A percentile compares a stretch with the other conserved stretches of the same genome.
phyloP scores from a whole-genome alignment of 2,113 vertebrate species.

The Apteryx owenii region DNA sequence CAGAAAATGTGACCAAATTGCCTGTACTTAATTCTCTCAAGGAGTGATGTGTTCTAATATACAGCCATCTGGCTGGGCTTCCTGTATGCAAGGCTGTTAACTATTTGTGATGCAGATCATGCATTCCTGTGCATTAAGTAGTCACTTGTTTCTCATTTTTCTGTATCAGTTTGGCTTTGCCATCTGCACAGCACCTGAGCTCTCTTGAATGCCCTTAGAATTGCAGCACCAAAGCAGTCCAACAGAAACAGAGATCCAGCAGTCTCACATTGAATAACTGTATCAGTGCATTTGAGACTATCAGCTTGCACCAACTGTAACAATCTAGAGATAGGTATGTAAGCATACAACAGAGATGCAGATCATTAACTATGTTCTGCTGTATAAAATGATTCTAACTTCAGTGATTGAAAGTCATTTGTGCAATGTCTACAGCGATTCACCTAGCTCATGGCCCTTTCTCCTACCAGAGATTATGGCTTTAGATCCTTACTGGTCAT shows the following conservation, averaged over 20 bases:
- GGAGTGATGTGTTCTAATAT: conserved; percentile 86
- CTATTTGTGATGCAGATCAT: conserved; percentile 85
- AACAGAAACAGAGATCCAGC: conserved; percentile 64
- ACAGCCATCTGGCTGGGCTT: conserved; percentile 88
- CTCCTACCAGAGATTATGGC: background rate
- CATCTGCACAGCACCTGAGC: conserved; percentile 90
- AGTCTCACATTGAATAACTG: conserved; percentile 64
- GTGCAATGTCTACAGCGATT: background rate
- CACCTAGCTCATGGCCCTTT: background rate
- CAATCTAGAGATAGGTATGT: conserved; percentile 31
- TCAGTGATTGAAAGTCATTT: background rate
- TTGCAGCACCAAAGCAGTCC: conserved; percentile 51
- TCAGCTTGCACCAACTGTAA: conserved; percentile 65
- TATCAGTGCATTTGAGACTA: conserved; percentile 40
- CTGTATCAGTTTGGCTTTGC: conserved; percentile 89
- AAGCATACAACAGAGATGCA: conserved; percentile 24
- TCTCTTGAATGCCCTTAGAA: conserved; percentile 80
- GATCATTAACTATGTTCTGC: conserved; percentile 4
- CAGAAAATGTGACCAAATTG: conserved; percentile 78
- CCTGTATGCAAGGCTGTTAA: conserved; percentile 74
- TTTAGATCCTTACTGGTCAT: background rate
- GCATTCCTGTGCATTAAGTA: conserved; percentile 85
- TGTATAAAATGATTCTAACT: background rate
- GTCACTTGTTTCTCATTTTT: conserved; percentile 89
- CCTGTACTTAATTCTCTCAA: conserved; percentile 82